Base-by-base conservation (phyloP, 2,113 vertebrate genomes). In the Neolamprologus falcicula region DNA sequence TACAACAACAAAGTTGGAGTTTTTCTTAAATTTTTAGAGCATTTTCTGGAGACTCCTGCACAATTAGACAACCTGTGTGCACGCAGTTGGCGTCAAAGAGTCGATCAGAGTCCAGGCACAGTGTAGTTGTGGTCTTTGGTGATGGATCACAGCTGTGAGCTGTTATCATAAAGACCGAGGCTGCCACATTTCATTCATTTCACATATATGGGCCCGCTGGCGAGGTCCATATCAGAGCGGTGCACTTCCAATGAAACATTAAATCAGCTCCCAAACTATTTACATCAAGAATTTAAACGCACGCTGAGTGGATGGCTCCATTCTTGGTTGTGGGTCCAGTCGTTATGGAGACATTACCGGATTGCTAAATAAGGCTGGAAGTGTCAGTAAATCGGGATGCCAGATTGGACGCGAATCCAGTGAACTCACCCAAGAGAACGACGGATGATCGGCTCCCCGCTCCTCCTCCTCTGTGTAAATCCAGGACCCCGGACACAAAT, bases 401-500 rank as follows among this genome's bases (percentile, higher is more conserved):
- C 90, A 59, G 80, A 53, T 42, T 53, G 88, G 85, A 78, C 45
- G 26, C 80, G 53, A 59, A 92, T 73, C 55, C 88, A 24, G 83
- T 40, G 35, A 93, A 97, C 97, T 97, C 94, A 97, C 97, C 96
- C 91, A 92, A 91, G 91, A 95, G 93, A 95, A 95, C 88, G 93
- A 90, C 94, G 88, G 91, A 89, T 93, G 94, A 85, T 93, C 89
- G 83, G 85, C 85, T 92, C 92, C 89, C 91, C 93, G 89, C 94
- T 91, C 92, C 89, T 90, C 93, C 93, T 93, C 93, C 93, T 93
- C 94, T 53, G 94, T 83, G 95, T 94, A 90, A 94, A 95, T 96
- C 96, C 96, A 96, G 95, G 93, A 95, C 93, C 90, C 86, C 86
- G 84, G 52, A 21, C 89, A 28, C n/a, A 35, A 85, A 81, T 45